Conservation (phyloP, 2,797 vertebrate genomes). For the Tinamus major region DNA sequence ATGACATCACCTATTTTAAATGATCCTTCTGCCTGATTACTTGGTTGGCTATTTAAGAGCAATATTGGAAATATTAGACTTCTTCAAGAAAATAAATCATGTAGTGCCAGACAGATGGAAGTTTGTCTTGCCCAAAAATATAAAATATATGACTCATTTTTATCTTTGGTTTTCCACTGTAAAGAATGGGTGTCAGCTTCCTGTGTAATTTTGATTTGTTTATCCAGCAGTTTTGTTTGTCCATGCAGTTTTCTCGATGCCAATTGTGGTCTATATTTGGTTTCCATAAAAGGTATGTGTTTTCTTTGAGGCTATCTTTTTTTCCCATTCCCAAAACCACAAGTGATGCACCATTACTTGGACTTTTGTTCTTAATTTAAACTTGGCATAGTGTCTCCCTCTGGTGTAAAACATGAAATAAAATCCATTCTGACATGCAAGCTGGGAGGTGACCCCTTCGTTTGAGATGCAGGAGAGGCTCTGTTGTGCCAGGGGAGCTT, state of each 20-base stretch:
- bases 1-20: slow-evolving; percentile 72
- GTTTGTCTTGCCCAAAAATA: slow-evolving; percentile 79
- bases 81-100: slow-evolving; percentile 72
- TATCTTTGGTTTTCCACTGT: slow-evolving; percentile 82
- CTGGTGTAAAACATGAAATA: slow-evolving; percentile 81
- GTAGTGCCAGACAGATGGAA: slow-evolving; percentile 70
- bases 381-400: slow-evolving; percentile 82
- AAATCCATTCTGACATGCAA: slow-evolving; percentile 81
- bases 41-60: slow-evolving; percentile 73
- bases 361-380: slow-evolving; percentile 93
- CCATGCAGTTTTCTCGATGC: slow-evolving; percentile 83
- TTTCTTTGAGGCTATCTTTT: slow-evolving; percentile 88
- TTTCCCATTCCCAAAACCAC: slow-evolving; percentile 86
- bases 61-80: slow-evolving; percentile 80
- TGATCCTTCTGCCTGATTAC: slow-evolving; percentile 71
- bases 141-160: slow-evolving; percentile 82
- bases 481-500: slow-evolving; percentile 18
- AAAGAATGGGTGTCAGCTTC: slow-evolving; percentile 82
- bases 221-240: slow-evolving; percentile 93
- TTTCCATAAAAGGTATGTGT: slow-evolving; percentile 90
- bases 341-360: slow-evolving; percentile 86
- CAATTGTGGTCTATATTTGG: slow-evolving; percentile 88
- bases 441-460: slow-evolving; percentile 65
- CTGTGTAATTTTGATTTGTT: slow-evolving; percentile 87
- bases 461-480: slow-evolving; percentile 46